A percentile compares a stretch with the other conserved stretches of the same genome.
phyloP scores from a whole-genome alignment of 2,797 vertebrate species.

The Gobio occitaniae region DNA sequence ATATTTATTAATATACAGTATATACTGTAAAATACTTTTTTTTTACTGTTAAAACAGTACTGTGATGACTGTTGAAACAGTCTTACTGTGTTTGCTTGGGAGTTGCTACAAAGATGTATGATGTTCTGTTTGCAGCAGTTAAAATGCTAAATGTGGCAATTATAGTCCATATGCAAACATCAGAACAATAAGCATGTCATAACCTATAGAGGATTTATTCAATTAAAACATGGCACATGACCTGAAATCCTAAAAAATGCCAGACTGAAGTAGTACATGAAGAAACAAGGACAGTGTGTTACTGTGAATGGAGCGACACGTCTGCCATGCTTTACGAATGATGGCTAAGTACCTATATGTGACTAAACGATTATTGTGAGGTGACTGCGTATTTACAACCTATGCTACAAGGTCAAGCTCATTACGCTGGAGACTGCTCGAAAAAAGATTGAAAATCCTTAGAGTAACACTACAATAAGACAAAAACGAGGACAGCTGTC shows the following conservation, averaged over 20 bases:
- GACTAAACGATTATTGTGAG: constrained; percentile 42
- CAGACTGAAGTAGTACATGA: constrained; percentile 30
- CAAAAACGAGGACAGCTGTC: constrained; percentile 51
- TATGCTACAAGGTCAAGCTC: constrained; percentile 53
- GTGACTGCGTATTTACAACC: constrained; percentile 42
- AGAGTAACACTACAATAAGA: constrained; percentile 37
- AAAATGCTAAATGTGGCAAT: background rate
- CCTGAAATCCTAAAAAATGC: background rate
- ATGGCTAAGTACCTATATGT: constrained; percentile 22
- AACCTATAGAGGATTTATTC: background rate
- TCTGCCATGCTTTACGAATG: background rate
- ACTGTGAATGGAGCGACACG: constrained; percentile 27
- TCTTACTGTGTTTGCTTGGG: background rate
- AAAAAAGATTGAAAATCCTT: constrained; percentile 30
- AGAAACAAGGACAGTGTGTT: constrained; percentile 49
- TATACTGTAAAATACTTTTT: too few relatives aligned
- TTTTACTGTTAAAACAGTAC: too few relatives aligned
- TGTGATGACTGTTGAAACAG: too few relatives aligned
- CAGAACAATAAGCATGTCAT: background rate
- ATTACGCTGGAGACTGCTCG: constrained; percentile 44
- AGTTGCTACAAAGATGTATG: background rate
- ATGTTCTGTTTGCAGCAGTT: background rate
- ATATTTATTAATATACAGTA: too few relatives aligned
- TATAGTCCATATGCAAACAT: constrained; percentile 1
- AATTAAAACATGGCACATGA: constrained; percentile 10